These are phyloP conservation scores for Imbricaverruca yamaguchii DNA, from an alignment of 2,888 invertebrate species.

Conservation along the genomic window DNA sequence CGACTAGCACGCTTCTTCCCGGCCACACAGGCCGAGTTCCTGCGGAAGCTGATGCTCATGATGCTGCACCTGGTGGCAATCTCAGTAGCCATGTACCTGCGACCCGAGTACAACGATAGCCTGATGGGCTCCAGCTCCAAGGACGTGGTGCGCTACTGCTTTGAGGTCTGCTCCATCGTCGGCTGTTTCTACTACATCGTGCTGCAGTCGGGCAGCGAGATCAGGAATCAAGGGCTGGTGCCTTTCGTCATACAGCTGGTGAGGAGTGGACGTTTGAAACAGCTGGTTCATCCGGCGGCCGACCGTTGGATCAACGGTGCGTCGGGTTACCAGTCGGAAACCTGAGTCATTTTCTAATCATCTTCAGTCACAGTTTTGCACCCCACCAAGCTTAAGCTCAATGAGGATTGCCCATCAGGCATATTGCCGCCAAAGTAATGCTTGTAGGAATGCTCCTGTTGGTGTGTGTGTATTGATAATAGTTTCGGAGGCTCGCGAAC, in stretches of 20 bases:
- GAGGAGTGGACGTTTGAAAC: slow-evolving; percentile 36
- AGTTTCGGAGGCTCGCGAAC: too few species aligned
- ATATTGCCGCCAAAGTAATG: too few species aligned
- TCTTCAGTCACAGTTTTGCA: too few species aligned
- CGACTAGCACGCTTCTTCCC: too few species aligned
- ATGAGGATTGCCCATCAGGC: too few species aligned
- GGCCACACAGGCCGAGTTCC: slow-evolving; percentile 67
- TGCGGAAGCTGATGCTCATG: slow-evolving; percentile 80
- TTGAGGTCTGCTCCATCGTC: slow-evolving; percentile 75
- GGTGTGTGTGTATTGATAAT: too few species aligned
- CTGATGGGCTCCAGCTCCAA: slow-evolving; percentile 35
- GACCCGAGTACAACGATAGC: slow-evolving; percentile 50
- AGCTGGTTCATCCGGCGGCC: too few species aligned
- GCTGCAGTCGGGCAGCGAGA: slow-evolving; percentile 87
- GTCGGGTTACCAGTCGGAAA: too few species aligned
- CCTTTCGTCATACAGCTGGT: slow-evolving; percentile 90
- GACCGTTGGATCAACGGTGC: too few species aligned
- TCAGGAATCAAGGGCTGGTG: slow-evolving; percentile 83
- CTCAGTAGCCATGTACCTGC: slow-evolving; percentile 81
- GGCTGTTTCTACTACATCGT: slow-evolving; percentile 83
- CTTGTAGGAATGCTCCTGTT: too few species aligned
- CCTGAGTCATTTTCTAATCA: too few species aligned
- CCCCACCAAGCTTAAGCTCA: too few species aligned
- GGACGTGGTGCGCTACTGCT: slow-evolving; percentile 56
- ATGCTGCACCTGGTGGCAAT: slow-evolving; percentile 78